phyloP scores from a whole-genome alignment of 2,888 invertebrate genomes.

The Drosophila recens region DNA sequence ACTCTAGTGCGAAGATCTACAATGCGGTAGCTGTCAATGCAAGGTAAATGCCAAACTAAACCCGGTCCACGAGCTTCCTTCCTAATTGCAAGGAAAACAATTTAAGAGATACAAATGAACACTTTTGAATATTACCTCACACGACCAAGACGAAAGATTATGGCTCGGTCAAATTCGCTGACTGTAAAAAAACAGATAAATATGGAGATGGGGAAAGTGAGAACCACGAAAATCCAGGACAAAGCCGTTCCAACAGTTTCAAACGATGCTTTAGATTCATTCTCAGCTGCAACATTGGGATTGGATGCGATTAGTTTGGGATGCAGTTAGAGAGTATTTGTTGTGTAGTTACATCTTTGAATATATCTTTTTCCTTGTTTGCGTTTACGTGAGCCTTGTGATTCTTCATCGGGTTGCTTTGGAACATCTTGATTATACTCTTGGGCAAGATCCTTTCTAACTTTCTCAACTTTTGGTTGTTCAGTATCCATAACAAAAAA shows the following conservation, averaged over 20 bases:
- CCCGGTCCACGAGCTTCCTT: conserved; percentile 86
- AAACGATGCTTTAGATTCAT: conserved; percentile 17
- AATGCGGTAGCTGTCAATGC: conserved; percentile 85
- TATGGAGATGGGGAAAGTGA: conserved; percentile 77
- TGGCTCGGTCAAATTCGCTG: conserved; percentile 87
- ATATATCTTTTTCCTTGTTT: conserved; percentile 40
- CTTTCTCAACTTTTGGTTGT: not conserved
- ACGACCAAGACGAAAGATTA: conserved; percentile 88
- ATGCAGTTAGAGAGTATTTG: rapidly evolving
- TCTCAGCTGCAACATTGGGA: conserved; percentile 41
- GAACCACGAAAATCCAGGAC: conserved; percentile 40
- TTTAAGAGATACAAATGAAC: not conserved
- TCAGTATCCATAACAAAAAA: conserved; percentile 9
- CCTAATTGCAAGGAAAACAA: conserved; percentile 21
- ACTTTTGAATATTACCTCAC: conserved; percentile 62
- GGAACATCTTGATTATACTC: not conserved
- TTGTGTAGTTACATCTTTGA: conserved; percentile 44
- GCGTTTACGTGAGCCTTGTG: not conserved
- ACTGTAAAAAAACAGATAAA: conserved; percentile 83
- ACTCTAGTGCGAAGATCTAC: conserved; percentile 88
- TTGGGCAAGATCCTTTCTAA: not conserved
- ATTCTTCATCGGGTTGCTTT: too few relatives aligned
- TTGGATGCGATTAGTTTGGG: too few relatives aligned
- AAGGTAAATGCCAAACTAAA: conserved; percentile 88
- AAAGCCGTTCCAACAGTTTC: conserved; percentile 35